These are phyloP conservation scores for Euleptes europaea DNA, from an alignment of 2,113 vertebrate species.

Conservation along the genomic window DNA sequence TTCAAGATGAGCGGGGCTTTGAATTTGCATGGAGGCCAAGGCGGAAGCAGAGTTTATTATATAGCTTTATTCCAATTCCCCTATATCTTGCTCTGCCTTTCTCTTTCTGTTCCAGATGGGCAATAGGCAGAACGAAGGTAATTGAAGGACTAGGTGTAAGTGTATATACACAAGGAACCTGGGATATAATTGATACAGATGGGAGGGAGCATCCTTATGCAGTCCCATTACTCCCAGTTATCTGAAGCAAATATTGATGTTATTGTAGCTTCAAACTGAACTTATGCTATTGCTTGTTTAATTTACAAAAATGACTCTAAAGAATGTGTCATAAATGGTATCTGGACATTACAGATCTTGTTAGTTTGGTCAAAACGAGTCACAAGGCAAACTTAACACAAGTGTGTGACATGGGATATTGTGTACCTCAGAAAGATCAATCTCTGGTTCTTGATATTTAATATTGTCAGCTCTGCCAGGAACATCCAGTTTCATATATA, in stretches of 20 bases:
- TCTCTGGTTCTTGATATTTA: background rate
- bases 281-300: background rate
- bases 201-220: background rate
- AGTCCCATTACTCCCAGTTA: background rate
- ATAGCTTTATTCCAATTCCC: background rate
- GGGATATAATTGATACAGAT: background rate
- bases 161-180: background rate
- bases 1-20: background rate
- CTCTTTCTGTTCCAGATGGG: background rate
- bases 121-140: background rate
- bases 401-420: background rate
- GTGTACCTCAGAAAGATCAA: background rate
- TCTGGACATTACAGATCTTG: background rate
- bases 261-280: background rate
- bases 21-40: background rate
- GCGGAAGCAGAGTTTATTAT: background rate
- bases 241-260: background rate
- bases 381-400: background rate
- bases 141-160: background rate
- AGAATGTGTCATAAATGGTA: background rate
- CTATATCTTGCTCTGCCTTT: background rate
- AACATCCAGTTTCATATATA: background rate
- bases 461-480: background rate
- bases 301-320: background rate
- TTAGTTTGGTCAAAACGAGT: background rate